Percentiles rank a stretch among this genome's conserved stretches.
These are phyloP conservation scores for Pterophyllum scalare DNA, from an alignment of 2,113 vertebrate genomes.

Conservation along the genomic window DNA sequence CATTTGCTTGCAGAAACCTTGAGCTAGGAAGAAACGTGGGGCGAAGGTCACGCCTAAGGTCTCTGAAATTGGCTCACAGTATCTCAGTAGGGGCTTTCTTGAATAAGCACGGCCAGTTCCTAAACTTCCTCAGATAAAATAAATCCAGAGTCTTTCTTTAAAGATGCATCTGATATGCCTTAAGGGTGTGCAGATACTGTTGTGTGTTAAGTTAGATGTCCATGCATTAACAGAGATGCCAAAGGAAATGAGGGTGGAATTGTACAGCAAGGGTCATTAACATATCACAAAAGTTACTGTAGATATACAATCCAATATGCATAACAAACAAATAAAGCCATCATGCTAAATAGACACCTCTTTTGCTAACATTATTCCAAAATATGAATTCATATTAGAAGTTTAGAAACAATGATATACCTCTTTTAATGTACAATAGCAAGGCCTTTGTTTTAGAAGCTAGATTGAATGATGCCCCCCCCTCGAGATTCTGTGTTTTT, in stretches of 20 bases:
- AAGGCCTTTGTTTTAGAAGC: background rate
- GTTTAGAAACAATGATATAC: background rate
- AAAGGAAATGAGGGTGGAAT: conserved; percentile 72
- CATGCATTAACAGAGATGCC: conserved; percentile 56
- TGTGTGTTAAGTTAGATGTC: conserved; percentile 15
- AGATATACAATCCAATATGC: background rate
- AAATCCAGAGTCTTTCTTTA: conserved; percentile 1
- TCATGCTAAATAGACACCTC: background rate
- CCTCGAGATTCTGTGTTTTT: background rate
- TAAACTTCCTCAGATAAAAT: background rate
- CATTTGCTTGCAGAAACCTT: conserved; percentile 54
- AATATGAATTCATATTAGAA: background rate
- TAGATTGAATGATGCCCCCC: background rate
- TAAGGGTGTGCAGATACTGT: conserved; percentile 30
- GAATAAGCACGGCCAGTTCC: background rate
- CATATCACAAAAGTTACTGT: conserved; percentile 19
- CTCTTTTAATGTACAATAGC: background rate
- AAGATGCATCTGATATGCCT: conserved; percentile 24
- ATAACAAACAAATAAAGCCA: background rate
- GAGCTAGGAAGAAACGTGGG: conserved; percentile 31
- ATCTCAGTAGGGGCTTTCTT: conserved; percentile 20
- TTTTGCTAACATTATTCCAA: background rate
- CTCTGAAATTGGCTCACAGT: conserved; percentile 29
- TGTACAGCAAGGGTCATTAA: conserved; percentile 48
- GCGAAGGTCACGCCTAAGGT: conserved; percentile 49